Evolutionary conservation across 2,113 vertebrate genomes (phyloP), one percentile per base, ranked within the genome.

Genomic region (Todiramphus saurophagus): DNA sequence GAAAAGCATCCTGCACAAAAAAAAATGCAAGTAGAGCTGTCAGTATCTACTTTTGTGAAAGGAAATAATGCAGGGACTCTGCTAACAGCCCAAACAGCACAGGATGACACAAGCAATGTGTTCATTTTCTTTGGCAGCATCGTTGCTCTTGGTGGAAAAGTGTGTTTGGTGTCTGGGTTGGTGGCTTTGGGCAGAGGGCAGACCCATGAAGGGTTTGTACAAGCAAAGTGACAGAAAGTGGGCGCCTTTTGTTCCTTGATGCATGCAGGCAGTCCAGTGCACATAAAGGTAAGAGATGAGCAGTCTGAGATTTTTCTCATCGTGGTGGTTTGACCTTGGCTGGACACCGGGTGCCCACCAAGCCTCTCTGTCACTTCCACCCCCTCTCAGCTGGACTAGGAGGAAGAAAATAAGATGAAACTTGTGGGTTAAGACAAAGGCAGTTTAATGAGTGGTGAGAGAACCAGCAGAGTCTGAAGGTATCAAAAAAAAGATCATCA

Each of bases 201-300:
- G 43, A 23, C 13, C 0, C 0, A 13, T 46, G 51, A 59, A 1
- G 3, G 33, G 46, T 43, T 51, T 28, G 14, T 72, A 18, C 7
- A 23, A 77, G 28, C 31, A n/a, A 31, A 4, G 21, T 63, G 59
- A 23, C 50, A 53, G 43, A 56, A 81, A 70, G 11, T 1, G 8
- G 60, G 83, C 37, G 19, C 21, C 11, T 69, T 66, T 56, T 79
- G 23, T 59, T 77, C 83, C 35, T 25, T 78, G 51, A 20, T 6
- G 5, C 7, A 2, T 28, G 39, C 35, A 37, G 46, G 23, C 28
- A n/a, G 33, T 35, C 92, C 67, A 51, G 16, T 21, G 37, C 44
- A 16, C 27, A 1, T 19, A 19, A 50, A 69, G 59, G 55, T 46
- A 44, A 0, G 27, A 43, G n/a, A 25, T 85, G 73, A 83, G 31